Conservation (phyloP, 2,113 vertebrate species). For the Gopherus evgoodei region DNA sequence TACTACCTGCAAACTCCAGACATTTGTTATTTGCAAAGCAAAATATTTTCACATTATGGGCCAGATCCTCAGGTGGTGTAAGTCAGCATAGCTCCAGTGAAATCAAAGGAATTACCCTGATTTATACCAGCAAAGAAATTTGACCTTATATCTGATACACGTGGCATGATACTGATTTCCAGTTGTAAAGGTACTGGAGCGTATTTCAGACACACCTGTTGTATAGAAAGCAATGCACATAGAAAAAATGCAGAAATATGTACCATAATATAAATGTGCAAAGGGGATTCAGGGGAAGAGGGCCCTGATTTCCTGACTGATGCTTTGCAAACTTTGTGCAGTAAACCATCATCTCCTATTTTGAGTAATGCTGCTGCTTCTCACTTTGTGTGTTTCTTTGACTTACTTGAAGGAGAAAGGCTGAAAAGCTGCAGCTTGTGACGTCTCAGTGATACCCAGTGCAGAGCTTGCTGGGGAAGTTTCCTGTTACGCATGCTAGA, state of each 20-base stretch:
- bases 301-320: constrained; percentile 22
- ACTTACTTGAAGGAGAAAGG: neutral
- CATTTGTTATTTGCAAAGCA: neutral
- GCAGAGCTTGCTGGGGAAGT: neutral
- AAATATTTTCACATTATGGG: neutral
- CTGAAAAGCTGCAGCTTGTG: neutral
- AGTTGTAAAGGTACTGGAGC: neutral
- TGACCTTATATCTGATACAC: neutral
- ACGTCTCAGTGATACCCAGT: neutral
- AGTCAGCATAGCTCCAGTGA: fast-evolving
- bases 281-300: neutral
- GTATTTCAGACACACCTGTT: neutral
- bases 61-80: neutral
- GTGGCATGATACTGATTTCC: neutral
- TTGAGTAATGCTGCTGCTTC: neutral
- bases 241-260: neutral
- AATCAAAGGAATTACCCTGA: fast-evolving
- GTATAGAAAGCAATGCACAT: neutral
- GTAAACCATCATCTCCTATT: neutral
- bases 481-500: neutral
- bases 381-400: constrained; percentile 9
- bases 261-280: neutral
- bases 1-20: neutral
- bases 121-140: neutral
- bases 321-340: constrained; percentile 11